These are phyloP conservation scores for Bolinopsis microptera DNA, from an alignment of 37 sponge, comb jelly and placozoan genomes.

Conservation along the genomic window DNA sequence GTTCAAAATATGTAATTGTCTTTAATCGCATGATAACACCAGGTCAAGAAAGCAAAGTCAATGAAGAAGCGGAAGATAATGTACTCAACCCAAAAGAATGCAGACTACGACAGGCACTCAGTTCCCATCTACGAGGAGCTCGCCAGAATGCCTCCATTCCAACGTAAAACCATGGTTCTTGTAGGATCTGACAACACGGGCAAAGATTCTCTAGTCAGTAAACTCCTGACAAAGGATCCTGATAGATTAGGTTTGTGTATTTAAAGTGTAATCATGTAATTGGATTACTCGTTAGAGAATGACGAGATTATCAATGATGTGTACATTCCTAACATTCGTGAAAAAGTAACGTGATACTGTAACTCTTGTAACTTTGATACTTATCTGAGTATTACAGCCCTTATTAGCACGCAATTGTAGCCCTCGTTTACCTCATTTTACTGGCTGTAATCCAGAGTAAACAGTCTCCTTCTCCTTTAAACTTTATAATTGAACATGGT, in stretches of 20 bases:
- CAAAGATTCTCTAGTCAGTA: slow-evolving; percentile 64
- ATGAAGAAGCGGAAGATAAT: slow-evolving; percentile 66
- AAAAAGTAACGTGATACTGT: too few species aligned
- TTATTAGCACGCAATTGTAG: too few species aligned
- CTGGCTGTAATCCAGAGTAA: too few species aligned
- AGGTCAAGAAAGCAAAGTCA: slow-evolving; percentile 52
- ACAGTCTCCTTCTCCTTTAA: too few species aligned
- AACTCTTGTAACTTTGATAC: too few species aligned
- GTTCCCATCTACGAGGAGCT: slow-evolving; percentile 62
- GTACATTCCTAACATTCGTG: not conserved
- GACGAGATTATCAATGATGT: not conserved
- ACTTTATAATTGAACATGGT: too few species aligned
- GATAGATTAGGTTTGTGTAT: slow-evolving; percentile 7
- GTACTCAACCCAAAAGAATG: slow-evolving; percentile 63
- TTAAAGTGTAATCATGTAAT: not conserved
- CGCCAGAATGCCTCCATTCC: slow-evolving; percentile 53
- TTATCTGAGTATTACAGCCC: too few species aligned
- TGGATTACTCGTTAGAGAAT: not conserved
- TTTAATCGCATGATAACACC: too few species aligned
- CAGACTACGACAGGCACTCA: slow-evolving; percentile 50
- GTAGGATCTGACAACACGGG: slow-evolving; percentile 50
- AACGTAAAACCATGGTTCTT: slow-evolving; percentile 53
- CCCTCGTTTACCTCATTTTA: too few species aligned
- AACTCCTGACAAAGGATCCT: slow-evolving; percentile 49
- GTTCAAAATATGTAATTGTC: too few species aligned